Evolutionary conservation across 2,113 vertebrate genomes (phyloP).

Genomic region (Corythaixoides concolor): DNA sequence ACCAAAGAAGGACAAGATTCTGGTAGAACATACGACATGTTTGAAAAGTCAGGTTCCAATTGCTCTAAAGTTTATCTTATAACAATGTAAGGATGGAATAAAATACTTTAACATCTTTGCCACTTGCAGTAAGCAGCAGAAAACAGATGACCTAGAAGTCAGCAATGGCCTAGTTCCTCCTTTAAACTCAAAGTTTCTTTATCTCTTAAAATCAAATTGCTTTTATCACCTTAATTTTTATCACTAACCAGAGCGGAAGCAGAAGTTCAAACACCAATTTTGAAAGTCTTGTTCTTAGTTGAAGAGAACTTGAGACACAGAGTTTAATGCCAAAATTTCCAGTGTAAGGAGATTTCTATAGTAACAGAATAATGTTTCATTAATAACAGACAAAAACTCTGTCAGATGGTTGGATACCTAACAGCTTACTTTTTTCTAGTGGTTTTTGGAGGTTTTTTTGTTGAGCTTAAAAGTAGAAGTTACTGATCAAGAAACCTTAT

Average conservation of each 20-base stretch:
- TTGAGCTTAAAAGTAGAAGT: neutral
- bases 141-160: neutral
- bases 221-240: neutral
- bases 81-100: neutral
- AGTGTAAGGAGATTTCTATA: neutral
- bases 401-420: neutral
- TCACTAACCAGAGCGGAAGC: neutral
- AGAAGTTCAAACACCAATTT: neutral
- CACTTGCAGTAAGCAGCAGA: neutral
- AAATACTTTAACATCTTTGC: neutral
- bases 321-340: neutral
- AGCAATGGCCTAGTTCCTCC: neutral
- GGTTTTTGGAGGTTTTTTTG: neutral
- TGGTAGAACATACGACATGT: neutral
- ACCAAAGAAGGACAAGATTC: rapidly evolving
- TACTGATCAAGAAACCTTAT: neutral
- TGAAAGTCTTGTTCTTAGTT: neutral
- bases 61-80: neutral
- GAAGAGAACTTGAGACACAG: neutral
- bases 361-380: neutral
- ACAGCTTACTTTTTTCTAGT: neutral
- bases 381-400: neutral
- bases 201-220: neutral
- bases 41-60: neutral
- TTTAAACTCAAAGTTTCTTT: neutral